Evolutionary conservation across 2,797 vertebrate genomes (phyloP).

Genomic region (Scleropages formosus): DNA sequence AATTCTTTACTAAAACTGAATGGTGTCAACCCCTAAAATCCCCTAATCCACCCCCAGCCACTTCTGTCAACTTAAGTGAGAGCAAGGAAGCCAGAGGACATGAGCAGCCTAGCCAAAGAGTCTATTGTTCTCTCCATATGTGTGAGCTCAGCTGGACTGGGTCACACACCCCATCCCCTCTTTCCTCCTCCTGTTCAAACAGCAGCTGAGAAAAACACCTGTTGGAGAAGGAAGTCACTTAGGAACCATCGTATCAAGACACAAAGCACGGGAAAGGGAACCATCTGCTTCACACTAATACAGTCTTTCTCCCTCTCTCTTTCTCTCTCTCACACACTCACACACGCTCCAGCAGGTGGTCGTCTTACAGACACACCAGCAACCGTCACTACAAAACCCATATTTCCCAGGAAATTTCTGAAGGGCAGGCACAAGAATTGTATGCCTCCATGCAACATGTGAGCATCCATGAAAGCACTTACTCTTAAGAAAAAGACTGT

Average conservation of each 20-base stretch:
- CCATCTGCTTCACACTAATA: conserved; percentile 29
- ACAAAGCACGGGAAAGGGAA: conserved; percentile 14
- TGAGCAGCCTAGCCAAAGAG: conserved; percentile 42
- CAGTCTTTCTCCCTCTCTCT: no score
- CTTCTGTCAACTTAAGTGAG: conserved; percentile 29
- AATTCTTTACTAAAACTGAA: background rate
- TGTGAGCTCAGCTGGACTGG: conserved; percentile 5
- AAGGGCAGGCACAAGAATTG: no score
- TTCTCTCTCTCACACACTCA: no score
- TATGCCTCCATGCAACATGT: no score
- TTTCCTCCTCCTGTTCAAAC: conserved; percentile 32
- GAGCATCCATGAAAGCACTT: no score
- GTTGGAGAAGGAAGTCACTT: conserved; percentile 40
- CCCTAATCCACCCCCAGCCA: background rate
- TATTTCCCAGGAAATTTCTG: no score
- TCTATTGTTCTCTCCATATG: conserved; percentile 47
- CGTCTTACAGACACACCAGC: no score
- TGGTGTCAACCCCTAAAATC: background rate
- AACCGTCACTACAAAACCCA: no score
- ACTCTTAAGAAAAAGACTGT: no score
- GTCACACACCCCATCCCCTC: conserved; percentile 9
- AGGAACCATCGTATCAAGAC: background rate
- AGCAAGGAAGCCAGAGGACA: conserved; percentile 43
- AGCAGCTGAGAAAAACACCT: conserved; percentile 58
- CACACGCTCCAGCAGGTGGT: no score